Base-by-base conservation (phyloP, 2,113 vertebrate genomes). In the Zosterops hypoxanthus region DNA sequence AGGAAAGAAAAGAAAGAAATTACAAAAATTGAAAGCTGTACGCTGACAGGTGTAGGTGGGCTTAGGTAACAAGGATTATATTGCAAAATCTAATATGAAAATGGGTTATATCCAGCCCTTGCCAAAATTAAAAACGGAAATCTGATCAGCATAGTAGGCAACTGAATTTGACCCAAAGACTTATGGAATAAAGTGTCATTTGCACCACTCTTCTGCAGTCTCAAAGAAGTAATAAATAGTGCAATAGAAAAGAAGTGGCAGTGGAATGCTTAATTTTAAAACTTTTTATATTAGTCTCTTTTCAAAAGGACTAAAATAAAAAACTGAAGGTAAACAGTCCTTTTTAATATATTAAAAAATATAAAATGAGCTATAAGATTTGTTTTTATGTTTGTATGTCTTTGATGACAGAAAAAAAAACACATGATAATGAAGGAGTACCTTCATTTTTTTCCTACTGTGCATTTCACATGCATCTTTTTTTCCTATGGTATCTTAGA, bases 41-140 rank as follows among this genome's bases (percentile, higher is more conserved):
- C 3, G 31, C 65, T 96, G 83, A 10, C n/a, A 95, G 83, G 85
- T 96, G 82, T 93, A 95, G 88, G 88, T 96, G 72, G 82, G 46
- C 47, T 96, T 92, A 96, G 65, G 87, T 90, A 97, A 82, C 71
- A 86, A 92, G 94, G 64, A 91, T 91, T 97, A 71, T 96, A 86
- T 85, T 92, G 47, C 73, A 92, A 95, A 95, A 71, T 89, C 91
- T 91, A 92, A 83, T 91, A 95, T 72, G 64, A 93, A 70, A 60
- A 71, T 90, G 60, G 55, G 82, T 52, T 90, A 71, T 25, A 53
- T 21, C 47, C 60, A 77, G 20, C 49, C 53, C 26, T 88, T 75
- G 76, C 57, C 63, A 90, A 96, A 96, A 96, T 64, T 89, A 60
- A 64, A 71, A 14, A 82, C 63, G 26, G 42, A 50, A 92, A 92